Percentiles rank a stretch among this genome's conserved stretches.
These are phyloP conservation scores for Tenualosa ilisha DNA, from an alignment of 2,797 vertebrate genomes.

Conservation along the genomic window DNA sequence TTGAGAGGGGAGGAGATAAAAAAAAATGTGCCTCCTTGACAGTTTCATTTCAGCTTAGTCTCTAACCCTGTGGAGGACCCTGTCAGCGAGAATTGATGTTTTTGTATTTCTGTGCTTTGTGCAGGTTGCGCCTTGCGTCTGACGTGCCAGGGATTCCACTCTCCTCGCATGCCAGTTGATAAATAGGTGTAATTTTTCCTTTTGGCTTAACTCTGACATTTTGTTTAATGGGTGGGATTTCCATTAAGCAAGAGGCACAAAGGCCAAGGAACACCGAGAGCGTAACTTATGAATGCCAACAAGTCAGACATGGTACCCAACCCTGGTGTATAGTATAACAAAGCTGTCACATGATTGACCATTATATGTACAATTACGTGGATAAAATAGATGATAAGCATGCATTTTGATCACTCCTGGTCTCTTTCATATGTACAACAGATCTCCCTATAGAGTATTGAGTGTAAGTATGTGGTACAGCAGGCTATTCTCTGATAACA, in stretches of 20 bases:
- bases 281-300: slow-evolving; percentile 15
- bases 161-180: slow-evolving; percentile 50
- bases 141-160: slow-evolving; percentile 38
- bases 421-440: not conserved
- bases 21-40: slow-evolving; percentile 16
- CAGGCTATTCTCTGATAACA: not conserved
- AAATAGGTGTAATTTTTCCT: slow-evolving; percentile 47
- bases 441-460: not conserved
- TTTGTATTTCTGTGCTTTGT: slow-evolving; percentile 37
- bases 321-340: not conserved
- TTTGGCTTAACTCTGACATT: slow-evolving; percentile 33
- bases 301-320: not conserved
- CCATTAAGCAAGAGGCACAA: slow-evolving; percentile 25
- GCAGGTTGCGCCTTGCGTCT: slow-evolving; percentile 33
- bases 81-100: slow-evolving; percentile 49
- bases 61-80: slow-evolving; percentile 32
- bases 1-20: not conserved
- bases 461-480: not conserved
- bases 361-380: not conserved
- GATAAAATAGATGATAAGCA: not conserved
- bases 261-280: slow-evolving; percentile 8
- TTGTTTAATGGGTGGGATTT: slow-evolving; percentile 31
- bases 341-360: slow-evolving; percentile 5
- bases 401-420: not conserved
- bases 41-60: slow-evolving; percentile 35